Conservation (phyloP, 2,888 invertebrate genomes). For the Erebia aethiops region DNA sequence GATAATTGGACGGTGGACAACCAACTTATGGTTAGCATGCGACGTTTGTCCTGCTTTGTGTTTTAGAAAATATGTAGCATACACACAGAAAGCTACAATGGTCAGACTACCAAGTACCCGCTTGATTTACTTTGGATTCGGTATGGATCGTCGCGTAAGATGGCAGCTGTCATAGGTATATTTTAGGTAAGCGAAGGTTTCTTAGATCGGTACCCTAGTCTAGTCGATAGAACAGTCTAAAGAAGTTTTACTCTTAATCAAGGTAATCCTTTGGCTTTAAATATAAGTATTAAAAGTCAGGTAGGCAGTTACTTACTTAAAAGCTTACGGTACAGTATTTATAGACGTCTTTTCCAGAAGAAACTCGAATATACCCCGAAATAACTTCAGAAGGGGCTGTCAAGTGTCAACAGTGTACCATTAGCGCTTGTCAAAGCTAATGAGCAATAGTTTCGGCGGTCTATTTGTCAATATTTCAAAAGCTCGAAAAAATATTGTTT, state of each 20-base stretch:
- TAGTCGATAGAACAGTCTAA: too few relatives aligned
- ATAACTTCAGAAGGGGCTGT: slow-evolving; percentile 2
- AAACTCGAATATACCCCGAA: neutral
- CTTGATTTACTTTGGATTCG: too few relatives aligned
- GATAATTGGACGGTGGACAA: slow-evolving; percentile 34
- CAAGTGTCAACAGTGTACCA: neutral
- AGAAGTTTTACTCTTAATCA: neutral
- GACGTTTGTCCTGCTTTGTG: slow-evolving; percentile 7
- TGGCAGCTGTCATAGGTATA: too few relatives aligned
- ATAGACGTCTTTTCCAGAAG: neutral
- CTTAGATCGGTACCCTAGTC: too few relatives aligned
- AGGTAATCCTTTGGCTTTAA: neutral
- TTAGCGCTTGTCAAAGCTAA: slow-evolving; percentile 19
- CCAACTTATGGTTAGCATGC: slow-evolving; percentile 11
- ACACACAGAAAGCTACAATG: neutral
- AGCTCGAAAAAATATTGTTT: neutral
- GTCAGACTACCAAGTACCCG: too few relatives aligned
- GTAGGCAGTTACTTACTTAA: neutral
- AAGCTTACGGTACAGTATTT: neutral
- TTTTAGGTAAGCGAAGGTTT: too few relatives aligned
- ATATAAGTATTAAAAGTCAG: neutral
- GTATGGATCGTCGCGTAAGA: too few relatives aligned
- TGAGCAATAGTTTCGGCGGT: slow-evolving; percentile 7
- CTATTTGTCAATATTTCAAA: slow-evolving; percentile 7
- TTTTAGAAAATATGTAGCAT: slow-evolving; percentile 1